Percentiles rank a stretch among this genome's conserved stretches.
phyloP scores from a whole-genome alignment of 2,797 vertebrate species.

The Ctenopoma multispine region DNA sequence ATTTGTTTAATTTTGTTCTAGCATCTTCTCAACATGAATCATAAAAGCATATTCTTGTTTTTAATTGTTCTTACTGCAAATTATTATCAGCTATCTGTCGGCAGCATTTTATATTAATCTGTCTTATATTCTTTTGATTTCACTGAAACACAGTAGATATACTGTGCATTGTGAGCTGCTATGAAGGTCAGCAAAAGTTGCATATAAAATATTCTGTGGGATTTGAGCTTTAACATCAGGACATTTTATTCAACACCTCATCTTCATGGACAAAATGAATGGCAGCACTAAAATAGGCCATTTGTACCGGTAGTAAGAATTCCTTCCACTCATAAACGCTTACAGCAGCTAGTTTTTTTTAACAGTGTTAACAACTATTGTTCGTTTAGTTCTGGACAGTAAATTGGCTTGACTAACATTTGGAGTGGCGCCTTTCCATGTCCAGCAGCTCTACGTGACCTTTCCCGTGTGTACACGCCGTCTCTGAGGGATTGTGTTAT shows the following conservation, averaged over 20 bases:
- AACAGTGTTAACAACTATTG: conserved; percentile 35
- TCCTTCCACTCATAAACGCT: conserved; percentile 55
- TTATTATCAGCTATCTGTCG: not conserved
- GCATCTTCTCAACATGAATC: not conserved
- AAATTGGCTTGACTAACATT: conserved; percentile 47
- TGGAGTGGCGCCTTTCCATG: conserved; percentile 30
- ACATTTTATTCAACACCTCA: conserved; percentile 48
- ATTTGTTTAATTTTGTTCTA: conserved; percentile 5
- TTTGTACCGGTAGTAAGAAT: conserved; percentile 20
- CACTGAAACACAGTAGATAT: conserved; percentile 10
- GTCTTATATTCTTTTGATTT: conserved; percentile 1
- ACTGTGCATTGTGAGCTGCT: conserved; percentile 5
- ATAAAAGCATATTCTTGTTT: not conserved
- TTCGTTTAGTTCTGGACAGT: conserved; percentile 45
- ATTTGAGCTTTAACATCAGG: conserved; percentile 61
- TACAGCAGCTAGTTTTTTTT: conserved; percentile 11
- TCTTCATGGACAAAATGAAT: conserved; percentile 43
- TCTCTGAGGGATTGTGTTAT: conserved; percentile 29
- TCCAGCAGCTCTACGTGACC: conserved; percentile 53
- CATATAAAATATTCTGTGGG: conserved; percentile 50
- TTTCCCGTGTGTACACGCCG: conserved; percentile 37
- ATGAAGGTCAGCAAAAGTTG: conserved; percentile 53
- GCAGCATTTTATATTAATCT: not conserved
- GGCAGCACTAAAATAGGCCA: conserved; percentile 26
- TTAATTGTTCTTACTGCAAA: conserved; percentile 5